phyloP scores from a whole-genome alignment of 2,888 invertebrate species.

The Caenorhabditis angaria region DNA sequence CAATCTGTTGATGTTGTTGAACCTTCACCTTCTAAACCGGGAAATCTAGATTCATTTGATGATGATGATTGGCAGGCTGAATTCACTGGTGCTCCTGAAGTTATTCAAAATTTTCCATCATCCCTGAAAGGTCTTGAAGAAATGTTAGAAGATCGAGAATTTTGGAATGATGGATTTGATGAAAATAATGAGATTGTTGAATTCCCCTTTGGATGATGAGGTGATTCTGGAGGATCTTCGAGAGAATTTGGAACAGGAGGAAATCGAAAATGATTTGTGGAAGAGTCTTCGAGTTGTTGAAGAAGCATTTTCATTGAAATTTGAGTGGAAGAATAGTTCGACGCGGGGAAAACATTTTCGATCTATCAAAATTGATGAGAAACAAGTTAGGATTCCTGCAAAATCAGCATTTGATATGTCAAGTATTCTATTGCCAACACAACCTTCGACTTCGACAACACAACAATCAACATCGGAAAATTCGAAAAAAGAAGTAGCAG shows the following conservation, averaged over 20 bases:
- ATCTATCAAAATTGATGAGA: conserved; percentile 45
- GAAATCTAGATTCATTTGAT: conserved; percentile 26
- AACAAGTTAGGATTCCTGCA: conserved; percentile 13
- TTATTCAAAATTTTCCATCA: neutral
- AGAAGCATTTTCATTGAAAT: conserved; percentile 62
- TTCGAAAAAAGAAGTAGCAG: conserved; percentile 1
- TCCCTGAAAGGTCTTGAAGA: conserved; percentile 25
- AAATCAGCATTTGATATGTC: conserved; percentile 23
- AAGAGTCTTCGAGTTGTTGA: conserved; percentile 57
- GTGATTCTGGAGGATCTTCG: neutral
- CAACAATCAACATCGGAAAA: neutral
- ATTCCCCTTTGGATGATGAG: neutral
- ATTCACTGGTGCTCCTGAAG: conserved; percentile 15
- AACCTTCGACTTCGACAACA: conserved; percentile 9
- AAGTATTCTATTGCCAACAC: conserved; percentile 20
- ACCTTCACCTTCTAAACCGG: conserved; percentile 5
- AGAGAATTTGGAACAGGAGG: conserved; percentile 6
- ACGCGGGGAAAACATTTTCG: conserved; percentile 31
- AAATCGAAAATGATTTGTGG: conserved; percentile 52
- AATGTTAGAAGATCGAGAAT: conserved; percentile 22
- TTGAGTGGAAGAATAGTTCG: conserved; percentile 56
- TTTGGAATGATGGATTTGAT: conserved; percentile 36
- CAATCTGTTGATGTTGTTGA: neutral
- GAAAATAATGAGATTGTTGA: neutral
- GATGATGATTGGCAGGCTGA: conserved; percentile 41